These are phyloP conservation scores for Nannobrachium achirus DNA, from an alignment of 2,113 vertebrate species.

Conservation along the genomic window DNA sequence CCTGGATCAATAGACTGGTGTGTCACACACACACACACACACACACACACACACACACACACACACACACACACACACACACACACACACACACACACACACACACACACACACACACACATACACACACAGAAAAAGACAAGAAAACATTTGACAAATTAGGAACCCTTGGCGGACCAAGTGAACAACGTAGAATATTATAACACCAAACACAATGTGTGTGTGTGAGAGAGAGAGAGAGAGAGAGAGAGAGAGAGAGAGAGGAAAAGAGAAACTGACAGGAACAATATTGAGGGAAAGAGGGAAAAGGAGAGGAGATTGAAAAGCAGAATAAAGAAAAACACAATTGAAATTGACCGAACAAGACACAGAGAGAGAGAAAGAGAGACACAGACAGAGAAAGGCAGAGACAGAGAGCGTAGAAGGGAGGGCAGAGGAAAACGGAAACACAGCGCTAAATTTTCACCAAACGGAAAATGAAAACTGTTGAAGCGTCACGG, in stretches of 20 bases:
- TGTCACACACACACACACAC: slow-evolving; percentile 9
- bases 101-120: slow-evolving; percentile 40
- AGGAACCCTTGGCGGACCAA: slow-evolving; percentile 15
- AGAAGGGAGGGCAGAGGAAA: background rate
- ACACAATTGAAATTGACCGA: too few relatives aligned
- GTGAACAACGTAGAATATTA: slow-evolving; percentile 13
- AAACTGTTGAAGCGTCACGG: background rate
- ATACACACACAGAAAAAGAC: slow-evolving; percentile 17
- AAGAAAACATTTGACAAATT: slow-evolving; percentile 50
- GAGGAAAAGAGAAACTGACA: too few relatives aligned
- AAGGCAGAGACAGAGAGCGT: background rate
- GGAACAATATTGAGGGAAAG: too few relatives aligned
- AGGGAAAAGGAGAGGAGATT: too few relatives aligned
- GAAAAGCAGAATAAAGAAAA: too few relatives aligned
- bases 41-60: slow-evolving; percentile 18
- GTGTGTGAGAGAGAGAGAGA: slow-evolving; percentile 3
- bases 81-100: slow-evolving; percentile 10
- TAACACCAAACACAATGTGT: slow-evolving; percentile 16
- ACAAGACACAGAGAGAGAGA: background rate
- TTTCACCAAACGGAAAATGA: slow-evolving; percentile 32
- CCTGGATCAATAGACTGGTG: slow-evolving; percentile 95
- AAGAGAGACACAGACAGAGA: background rate
- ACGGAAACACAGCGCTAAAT: too few relatives aligned
- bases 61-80: slow-evolving; percentile 9
- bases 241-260: slow-evolving; percentile 13